A percentile compares a stretch with the other conserved stretches of the same genome.
phyloP scores from a whole-genome alignment of 2,888 invertebrate species.

The Xanthorhoe designata region DNA sequence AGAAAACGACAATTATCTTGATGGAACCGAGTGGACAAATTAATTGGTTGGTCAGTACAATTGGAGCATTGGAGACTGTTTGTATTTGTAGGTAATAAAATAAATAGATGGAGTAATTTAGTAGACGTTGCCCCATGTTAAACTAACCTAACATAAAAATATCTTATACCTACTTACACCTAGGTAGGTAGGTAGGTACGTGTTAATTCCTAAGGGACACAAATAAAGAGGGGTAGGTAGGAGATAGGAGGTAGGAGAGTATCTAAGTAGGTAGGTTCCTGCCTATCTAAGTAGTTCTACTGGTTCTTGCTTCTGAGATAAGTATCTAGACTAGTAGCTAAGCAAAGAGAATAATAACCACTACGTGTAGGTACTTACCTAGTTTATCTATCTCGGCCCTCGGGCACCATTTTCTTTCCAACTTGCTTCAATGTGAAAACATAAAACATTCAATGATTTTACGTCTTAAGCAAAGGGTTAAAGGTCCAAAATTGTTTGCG shows the following conservation, averaged over 20 bases:
- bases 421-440: conserved; percentile 11
- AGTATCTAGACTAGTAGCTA: neutral
- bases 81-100: conserved; percentile 2
- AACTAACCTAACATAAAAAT: too few species aligned
- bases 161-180: neutral
- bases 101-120: conserved; percentile 21
- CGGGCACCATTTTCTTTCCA: conserved; percentile 1
- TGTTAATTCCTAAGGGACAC: too few species aligned
- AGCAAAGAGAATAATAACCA: too few species aligned
- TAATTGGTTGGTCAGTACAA: conserved; percentile 23
- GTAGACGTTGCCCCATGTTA: conserved; percentile 2
- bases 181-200: neutral
- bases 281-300: neutral
- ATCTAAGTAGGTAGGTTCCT: too few species aligned
- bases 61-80: neutral
- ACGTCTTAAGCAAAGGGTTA: neutral
- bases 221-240: too few species aligned
- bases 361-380: conserved; percentile 7
- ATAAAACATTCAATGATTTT: neutral
- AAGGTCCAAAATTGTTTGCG: conserved; percentile 4
- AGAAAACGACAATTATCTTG: conserved; percentile 27
- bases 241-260: too few species aligned
- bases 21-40: conserved; percentile 26
- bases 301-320: neutral
- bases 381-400: neutral